Evolutionary conservation across 1,140 invertebrate species (phyloP).

Genomic region (Fopius arisanus): DNA sequence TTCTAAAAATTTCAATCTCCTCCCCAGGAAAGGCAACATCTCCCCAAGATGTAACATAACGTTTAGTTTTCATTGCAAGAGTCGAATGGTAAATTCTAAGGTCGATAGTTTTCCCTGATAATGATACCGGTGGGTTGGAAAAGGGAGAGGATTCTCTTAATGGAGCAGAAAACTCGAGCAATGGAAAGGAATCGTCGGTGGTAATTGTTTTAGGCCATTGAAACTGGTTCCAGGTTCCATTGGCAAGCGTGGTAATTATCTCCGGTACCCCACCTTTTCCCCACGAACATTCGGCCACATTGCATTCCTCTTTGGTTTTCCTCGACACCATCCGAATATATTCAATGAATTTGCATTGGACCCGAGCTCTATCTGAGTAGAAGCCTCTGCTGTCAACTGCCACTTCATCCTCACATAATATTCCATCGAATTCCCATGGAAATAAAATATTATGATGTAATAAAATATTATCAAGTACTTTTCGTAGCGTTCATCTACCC

Average conservation of each 20-base stretch:
- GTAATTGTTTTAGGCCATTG: constrained; percentile 49
- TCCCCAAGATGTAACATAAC: neutral
- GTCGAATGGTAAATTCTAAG: constrained; percentile 9
- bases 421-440: too few species aligned
- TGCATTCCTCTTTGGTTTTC: neutral
- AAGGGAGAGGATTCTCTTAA: constrained; percentile 35
- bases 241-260: constrained; percentile 42
- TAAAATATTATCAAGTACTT: too few species aligned
- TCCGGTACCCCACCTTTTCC: constrained; percentile 8
- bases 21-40: neutral
- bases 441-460: too few species aligned
- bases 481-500: too few species aligned
- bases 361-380: neutral
- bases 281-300: neutral
- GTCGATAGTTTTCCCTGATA: constrained; percentile 36
- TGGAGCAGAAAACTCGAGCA: constrained; percentile 43
- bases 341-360: neutral
- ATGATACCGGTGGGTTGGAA: constrained; percentile 30
- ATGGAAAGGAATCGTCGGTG: constrained; percentile 45
- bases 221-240: constrained; percentile 20
- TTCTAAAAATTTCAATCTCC: too few species aligned
- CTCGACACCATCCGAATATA: neutral
- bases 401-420: too few species aligned
- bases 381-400: too few species aligned
- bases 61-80: neutral